These are phyloP conservation scores for Potorous gilbertii DNA, from an alignment of 2,797 vertebrate genomes.

Conservation along the genomic window DNA sequence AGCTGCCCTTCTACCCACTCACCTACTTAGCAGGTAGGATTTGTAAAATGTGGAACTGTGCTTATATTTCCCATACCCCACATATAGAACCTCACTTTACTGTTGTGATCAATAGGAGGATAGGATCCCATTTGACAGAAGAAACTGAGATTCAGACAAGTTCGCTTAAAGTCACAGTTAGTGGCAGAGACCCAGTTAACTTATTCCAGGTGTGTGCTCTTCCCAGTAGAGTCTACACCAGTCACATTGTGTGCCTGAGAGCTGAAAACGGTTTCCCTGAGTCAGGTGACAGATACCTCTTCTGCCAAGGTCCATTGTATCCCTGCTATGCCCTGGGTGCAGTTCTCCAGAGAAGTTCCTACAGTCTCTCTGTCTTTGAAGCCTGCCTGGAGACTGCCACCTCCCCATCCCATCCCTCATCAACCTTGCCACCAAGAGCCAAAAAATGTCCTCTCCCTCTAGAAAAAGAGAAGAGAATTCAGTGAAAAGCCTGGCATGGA, in stretches of 20 bases:
- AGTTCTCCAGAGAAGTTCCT: neutral
- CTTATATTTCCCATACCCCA: neutral
- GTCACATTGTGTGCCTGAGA: neutral
- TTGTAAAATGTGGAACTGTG: neutral
- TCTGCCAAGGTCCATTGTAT: neutral
- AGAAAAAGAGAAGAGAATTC: neutral
- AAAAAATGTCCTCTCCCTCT: slow-evolving; percentile 25
- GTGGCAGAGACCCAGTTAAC: neutral
- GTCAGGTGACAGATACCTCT: neutral
- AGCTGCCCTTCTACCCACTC: neutral
- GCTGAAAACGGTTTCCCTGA: neutral
- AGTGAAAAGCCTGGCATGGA: slow-evolving; percentile 6
- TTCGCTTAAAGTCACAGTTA: neutral
- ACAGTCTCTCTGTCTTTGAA: neutral
- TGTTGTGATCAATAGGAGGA: neutral
- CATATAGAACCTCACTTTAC: neutral
- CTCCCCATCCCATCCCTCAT: neutral
- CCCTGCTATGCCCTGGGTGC: neutral
- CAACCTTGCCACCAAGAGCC: neutral
- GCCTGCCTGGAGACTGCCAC: neutral
- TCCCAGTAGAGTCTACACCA: neutral
- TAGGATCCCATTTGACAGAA: neutral
- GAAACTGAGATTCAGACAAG: neutral
- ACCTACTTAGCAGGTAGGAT: neutral
- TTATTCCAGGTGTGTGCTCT: neutral